These are phyloP conservation scores for Eledone cirrhosa DNA, from an alignment of 2,888 invertebrate genomes.

Conservation along the genomic window DNA sequence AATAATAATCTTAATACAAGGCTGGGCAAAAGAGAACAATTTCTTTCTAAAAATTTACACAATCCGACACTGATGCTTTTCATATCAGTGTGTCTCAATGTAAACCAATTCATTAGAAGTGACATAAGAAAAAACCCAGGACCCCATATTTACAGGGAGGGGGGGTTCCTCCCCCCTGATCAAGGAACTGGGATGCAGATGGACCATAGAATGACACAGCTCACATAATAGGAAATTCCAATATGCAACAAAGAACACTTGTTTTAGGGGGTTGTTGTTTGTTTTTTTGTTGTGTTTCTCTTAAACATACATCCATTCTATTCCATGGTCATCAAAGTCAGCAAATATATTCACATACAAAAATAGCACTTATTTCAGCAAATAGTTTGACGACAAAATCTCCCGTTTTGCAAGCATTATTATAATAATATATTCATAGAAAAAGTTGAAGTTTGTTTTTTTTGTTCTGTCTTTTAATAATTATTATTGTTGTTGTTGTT, in stretches of 20 bases:
- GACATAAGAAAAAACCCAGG: background rate
- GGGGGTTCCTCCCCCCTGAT: background rate
- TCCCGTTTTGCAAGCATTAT: conserved; percentile 17
- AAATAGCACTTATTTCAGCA: conserved; percentile 29
- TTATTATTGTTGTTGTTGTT: no score
- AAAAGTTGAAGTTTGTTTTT: no score
- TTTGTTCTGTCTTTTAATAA: no score
- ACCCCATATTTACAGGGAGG: background rate
- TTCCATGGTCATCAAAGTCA: conserved; percentile 21
- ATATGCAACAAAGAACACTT: background rate
- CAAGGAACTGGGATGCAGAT: background rate
- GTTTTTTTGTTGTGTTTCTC: no score
- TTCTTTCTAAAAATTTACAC: background rate
- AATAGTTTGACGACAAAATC: conserved; percentile 13
- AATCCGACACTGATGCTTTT: background rate
- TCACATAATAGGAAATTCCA: background rate
- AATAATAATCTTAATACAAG: background rate
- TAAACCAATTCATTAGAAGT: conserved; percentile 9
- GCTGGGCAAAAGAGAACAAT: background rate
- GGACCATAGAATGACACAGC: conserved; percentile 12
- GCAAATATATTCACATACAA: conserved; percentile 24
- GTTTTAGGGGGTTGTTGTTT: no score
- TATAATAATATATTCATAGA: conserved; percentile 25
- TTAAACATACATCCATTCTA: no score
- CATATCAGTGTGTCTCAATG: background rate